phyloP scores from a whole-genome alignment of 2,113 vertebrate genomes.

The Melanerpes aurifrons region DNA sequence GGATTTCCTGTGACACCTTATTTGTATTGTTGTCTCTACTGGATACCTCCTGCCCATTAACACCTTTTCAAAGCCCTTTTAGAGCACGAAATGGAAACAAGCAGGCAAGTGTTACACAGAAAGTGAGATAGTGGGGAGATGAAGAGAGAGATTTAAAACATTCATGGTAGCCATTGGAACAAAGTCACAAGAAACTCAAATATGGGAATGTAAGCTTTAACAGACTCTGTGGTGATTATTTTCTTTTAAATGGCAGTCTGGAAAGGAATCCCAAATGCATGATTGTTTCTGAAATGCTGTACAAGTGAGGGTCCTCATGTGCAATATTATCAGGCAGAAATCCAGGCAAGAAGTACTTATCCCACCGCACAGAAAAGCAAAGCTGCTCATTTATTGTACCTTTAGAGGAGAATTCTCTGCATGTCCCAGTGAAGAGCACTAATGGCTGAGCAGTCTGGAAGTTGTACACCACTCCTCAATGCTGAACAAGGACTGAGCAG shows the following conservation, averaged over 20 bases:
- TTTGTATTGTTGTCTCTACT: background rate
- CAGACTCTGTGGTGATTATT: background rate
- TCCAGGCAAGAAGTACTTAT: constrained; percentile 1
- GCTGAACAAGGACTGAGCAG: background rate
- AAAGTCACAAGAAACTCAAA: background rate
- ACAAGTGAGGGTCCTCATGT: background rate
- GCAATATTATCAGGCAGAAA: background rate
- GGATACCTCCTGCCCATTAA: background rate
- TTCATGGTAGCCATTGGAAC: background rate
- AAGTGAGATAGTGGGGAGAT: background rate
- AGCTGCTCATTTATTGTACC: background rate
- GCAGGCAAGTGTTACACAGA: background rate
- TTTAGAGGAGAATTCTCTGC: background rate
- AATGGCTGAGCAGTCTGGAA: constrained; percentile 16
- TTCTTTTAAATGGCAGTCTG: background rate
- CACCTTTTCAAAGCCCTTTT: background rate
- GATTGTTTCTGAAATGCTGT: background rate
- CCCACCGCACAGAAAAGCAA: constrained; percentile 8
- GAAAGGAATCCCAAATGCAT: background rate
- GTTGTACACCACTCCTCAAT: background rate
- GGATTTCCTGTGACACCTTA: background rate
- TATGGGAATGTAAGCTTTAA: background rate
- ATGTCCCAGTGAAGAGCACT: background rate
- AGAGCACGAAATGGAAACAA: background rate
- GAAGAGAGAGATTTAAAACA: background rate